phyloP scores from a whole-genome alignment of 2,888 invertebrate species.

The Desoria tigrina region DNA sequence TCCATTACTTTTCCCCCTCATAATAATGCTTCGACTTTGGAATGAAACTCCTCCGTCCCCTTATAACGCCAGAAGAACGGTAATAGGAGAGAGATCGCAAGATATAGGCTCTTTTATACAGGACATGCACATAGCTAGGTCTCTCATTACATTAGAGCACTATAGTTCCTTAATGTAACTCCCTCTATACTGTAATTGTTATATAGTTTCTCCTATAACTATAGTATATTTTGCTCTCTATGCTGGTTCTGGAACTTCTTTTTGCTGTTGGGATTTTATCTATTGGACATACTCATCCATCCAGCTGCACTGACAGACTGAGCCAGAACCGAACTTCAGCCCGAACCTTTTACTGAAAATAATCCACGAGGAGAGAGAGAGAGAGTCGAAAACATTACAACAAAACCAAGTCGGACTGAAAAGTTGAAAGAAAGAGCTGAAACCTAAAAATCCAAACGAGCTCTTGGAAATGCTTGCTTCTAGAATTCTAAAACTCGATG shows the following conservation, averaged over 20 bases:
- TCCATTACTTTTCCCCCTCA: conserved; percentile 18
- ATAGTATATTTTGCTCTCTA: background rate
- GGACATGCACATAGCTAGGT: no score
- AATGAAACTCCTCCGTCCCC: conserved; percentile 20
- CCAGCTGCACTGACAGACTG: conserved; percentile 16
- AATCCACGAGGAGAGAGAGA: conserved; percentile 12
- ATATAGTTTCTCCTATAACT: conserved; percentile 1
- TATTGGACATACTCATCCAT: conserved; percentile 16
- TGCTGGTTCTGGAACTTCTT: no score
- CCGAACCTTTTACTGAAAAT: conserved; percentile 8
- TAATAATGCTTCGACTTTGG: background rate
- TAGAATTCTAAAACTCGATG: no score
- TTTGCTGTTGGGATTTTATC: background rate
- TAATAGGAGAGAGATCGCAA: no score
- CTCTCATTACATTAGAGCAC: conserved; percentile 3
- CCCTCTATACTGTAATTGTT: background rate
- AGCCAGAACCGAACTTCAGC: conserved; percentile 1
- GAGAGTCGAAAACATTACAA: background rate
- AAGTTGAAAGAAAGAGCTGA: no score
- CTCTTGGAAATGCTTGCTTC: no score
- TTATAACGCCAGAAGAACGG: no score
- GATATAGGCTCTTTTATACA: no score
- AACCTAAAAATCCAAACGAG: no score
- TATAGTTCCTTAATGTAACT: background rate
- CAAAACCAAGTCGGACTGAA: background rate